Conservation (phyloP, 2,113 vertebrate genomes). For the Actinemys pallida region DNA sequence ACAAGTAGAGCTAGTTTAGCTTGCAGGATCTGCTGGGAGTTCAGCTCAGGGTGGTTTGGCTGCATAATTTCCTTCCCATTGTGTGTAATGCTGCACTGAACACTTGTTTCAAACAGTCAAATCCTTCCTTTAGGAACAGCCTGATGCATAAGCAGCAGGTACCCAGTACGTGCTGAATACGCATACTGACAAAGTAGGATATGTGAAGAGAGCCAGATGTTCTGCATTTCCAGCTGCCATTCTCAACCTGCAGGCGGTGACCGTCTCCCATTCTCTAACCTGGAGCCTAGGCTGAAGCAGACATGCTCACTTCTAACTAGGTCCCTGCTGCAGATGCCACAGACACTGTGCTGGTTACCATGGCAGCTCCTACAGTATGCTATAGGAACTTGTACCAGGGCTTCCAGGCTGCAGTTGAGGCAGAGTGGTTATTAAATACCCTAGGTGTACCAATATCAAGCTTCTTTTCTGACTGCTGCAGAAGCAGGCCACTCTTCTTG, state of each 20-base stretch:
- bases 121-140: not conserved
- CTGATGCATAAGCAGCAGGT: not conserved
- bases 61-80: not conserved
- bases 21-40: no score
- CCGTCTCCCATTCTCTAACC: not conserved
- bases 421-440: fast-evolving
- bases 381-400: not conserved
- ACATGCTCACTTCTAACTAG: fast-evolving
- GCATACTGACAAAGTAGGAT: no score
- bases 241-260: not conserved
- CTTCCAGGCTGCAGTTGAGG: not conserved
- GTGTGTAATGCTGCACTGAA: not conserved
- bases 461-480: not conserved
- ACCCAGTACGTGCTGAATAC: no score
- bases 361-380: not conserved
- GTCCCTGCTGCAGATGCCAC: not conserved
- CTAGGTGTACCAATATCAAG: not conserved
- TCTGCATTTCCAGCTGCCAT: not conserved
- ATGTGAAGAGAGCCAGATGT: not conserved
- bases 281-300: not conserved
- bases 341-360: not conserved
- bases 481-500: not conserved
- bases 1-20: no score
- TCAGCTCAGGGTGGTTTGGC: not conserved
- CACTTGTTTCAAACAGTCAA: not conserved